Base-by-base conservation (phyloP, 2,888 invertebrate genomes). In the Aethes cnicana region DNA sequence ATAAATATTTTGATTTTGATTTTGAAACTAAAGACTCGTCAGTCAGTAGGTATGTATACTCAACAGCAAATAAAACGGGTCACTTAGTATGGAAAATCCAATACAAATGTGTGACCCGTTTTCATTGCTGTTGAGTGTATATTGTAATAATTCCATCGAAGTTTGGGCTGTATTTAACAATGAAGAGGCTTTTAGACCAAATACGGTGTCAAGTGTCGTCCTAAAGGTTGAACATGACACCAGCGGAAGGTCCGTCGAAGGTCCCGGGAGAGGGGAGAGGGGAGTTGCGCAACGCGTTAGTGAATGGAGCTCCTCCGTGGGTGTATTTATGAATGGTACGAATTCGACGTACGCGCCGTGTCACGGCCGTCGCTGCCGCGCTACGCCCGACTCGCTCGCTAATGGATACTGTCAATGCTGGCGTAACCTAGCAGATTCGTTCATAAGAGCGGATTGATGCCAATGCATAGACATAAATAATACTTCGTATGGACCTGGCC, bases 261-360 rank as follows among this genome's bases (percentile, higher is more conserved):
- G 81, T 74, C 73, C 66, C 48, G 55, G 53, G 67, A 53, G 58
- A 53, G 52, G 56, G 62, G 64, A 61, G 69, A 68, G 67, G 70
- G 67, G 69, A 69, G 65, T 87, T 88, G 87, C 78, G 80, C 86
- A 87, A 88, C 63, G 84, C 84, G 83, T 84, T 83, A 76, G 84
- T 85, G 86, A 86, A 86, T 86, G 88, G 86, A 82, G 69, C 66
- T n/a, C n/a, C 76, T 73, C 73, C 63, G 89, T 73, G 84, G 75
- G 62, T 66, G 77, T 86, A 85, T 87, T 88, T 86, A 89, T 89
- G 84, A 88, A 89, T 89, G 89, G 82, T 86, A 82, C 84, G 72
- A 85, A 84, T 80, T 83, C 70, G 81, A 77, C 79, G 84, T 85
- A 87, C 86, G 82, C 83, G 32, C 55, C 72, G 75, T 84, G 87